Evolutionary conservation across 1,140 invertebrate species (phyloP), one percentile per base, ranked within the genome.

Genomic region (Drosophila truncata): DNA sequence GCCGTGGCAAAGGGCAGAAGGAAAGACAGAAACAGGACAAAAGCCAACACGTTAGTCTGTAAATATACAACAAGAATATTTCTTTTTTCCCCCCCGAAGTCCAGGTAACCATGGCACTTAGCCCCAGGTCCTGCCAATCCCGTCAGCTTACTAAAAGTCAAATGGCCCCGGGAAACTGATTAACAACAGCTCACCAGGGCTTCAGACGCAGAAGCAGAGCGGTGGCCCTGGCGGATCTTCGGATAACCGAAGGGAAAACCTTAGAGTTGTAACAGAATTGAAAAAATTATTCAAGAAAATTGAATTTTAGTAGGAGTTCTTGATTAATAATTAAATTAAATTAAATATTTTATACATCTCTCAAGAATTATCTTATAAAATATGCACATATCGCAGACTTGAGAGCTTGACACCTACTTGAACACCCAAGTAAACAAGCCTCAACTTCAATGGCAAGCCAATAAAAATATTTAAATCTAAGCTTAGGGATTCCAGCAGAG

Each of bases 111-210:
- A 66, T 66, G 66, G 66, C 33, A 65, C 37, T 47, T 16, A 35
- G 23, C 35, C 7, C 29, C 18, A 10, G 29, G 37, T 25, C 66
- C 31, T 33, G 18, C 16, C 49, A 35, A 71, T 37, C 49, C 16
- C 6, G 20, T 4, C 14, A 29, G 50, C 66, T 67, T 67, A 54
- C 13, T 41, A 10, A 16, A 67, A 37, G 33, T 55, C 25, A 47
- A 62, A 64, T 39, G 57, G 18, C 71, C 57, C 41, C 31, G 58
- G 31, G 27, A 62, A 54, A 79, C 76, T 80, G 76, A 80, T 79
- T 79, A 79, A 79, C 67, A 79, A 60, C 41, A 55, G 66, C 52
- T 78, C 59, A 60, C 31, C 39, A 23, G 11, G 18, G 58, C 25
- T n/a, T 25, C 39, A 35, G 18, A 16, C 10, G 20, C 23, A 29